A percentile compares a stretch with the other conserved stretches of the same genome.
Evolutionary conservation across 2,113 vertebrate genomes (phyloP).

Genomic region (Festucalex cinctus): DNA sequence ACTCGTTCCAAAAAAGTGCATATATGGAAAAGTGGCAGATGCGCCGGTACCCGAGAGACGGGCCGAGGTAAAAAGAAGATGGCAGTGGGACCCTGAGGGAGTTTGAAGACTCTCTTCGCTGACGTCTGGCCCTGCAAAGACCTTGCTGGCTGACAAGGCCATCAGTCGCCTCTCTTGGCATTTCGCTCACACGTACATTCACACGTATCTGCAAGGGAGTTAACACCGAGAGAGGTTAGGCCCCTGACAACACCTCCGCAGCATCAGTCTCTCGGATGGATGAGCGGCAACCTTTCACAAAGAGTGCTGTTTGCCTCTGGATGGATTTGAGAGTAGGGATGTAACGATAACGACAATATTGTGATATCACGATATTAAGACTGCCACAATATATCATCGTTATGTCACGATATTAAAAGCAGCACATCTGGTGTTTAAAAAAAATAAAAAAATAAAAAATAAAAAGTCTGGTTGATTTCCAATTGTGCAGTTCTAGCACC

Average conservation of each 20-base stretch:
- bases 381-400: too few relatives aligned
- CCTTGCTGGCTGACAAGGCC: constrained; percentile 30
- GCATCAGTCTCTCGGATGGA: constrained; percentile 16
- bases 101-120: constrained; percentile 26
- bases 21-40: neutral
- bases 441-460: too few relatives aligned
- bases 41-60: constrained; percentile 3
- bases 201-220: constrained; percentile 4
- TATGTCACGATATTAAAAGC: too few relatives aligned
- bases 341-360: too few relatives aligned
- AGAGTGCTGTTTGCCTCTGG: constrained; percentile 4
- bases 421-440: too few relatives aligned
- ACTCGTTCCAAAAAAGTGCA: neutral
- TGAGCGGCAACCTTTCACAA: constrained; percentile 15
- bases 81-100: constrained; percentile 20
- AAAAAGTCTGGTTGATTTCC: too few relatives aligned
- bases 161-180: constrained; percentile 44
- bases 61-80: constrained; percentile 3
- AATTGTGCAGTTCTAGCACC: too few relatives aligned
- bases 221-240: constrained; percentile 6
- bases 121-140: constrained; percentile 20
- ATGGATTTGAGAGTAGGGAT: constrained; percentile 9
- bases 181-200: constrained; percentile 1
- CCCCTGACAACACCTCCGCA: neutral
- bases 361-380: too few relatives aligned